Evolutionary conservation across 2,797 vertebrate species (phyloP).

Genomic region (Catostomus latipinnis): DNA sequence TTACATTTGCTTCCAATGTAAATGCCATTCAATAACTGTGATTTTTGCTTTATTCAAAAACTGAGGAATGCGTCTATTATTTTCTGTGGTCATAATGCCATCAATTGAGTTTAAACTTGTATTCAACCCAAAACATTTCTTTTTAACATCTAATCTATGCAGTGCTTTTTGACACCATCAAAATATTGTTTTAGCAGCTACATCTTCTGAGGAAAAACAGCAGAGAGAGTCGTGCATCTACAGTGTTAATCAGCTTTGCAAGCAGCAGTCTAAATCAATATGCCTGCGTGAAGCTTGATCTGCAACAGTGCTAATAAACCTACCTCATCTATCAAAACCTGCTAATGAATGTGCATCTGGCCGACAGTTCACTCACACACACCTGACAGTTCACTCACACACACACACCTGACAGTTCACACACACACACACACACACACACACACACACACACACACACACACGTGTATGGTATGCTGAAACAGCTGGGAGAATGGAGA

Average conservation of each 20-base stretch:
- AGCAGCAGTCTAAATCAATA: slow-evolving; percentile 11
- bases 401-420: too few relatives aligned
- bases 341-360: slow-evolving; percentile 25
- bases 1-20: too few relatives aligned
- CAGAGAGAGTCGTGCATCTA: slow-evolving; percentile 41
- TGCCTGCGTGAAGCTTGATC: slow-evolving; percentile 16
- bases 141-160: too few relatives aligned
- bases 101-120: too few relatives aligned
- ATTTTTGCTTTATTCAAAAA: too few relatives aligned
- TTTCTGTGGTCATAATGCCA: too few relatives aligned
- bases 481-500: slow-evolving; percentile 23
- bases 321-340: slow-evolving; percentile 28
- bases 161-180: slow-evolving; percentile 1
- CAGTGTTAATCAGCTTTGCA: neutral
- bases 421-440: neutral
- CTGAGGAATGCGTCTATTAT: too few relatives aligned
- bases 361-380: neutral
- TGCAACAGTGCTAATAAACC: slow-evolving; percentile 16
- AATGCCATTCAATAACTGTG: too few relatives aligned
- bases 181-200: slow-evolving; percentile 13
- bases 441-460: neutral
- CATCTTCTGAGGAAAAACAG: neutral
- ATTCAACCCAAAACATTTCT: too few relatives aligned
- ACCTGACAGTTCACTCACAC: neutral
- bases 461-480: neutral